phyloP scores from a whole-genome alignment of 92 coral and sea anemone species.

The Siderastrea radians region DNA sequence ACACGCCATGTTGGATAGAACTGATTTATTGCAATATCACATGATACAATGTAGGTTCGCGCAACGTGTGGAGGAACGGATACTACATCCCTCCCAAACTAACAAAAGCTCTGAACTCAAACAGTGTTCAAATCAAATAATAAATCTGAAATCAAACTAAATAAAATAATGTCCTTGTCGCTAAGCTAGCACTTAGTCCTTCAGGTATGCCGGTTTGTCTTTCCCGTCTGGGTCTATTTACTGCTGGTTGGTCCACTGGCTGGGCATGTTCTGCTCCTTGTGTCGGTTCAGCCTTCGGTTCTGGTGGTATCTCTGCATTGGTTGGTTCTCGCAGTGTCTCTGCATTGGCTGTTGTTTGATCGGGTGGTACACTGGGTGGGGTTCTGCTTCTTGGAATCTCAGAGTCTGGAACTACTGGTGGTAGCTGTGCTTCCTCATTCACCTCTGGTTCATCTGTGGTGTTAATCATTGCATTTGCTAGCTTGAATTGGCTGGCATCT shows the following conservation, averaged over 20 bases:
- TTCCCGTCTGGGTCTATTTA: conserved; percentile 17
- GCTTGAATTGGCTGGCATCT: conserved; percentile 65
- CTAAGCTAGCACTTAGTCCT: conserved; percentile 15
- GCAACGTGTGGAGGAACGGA: background rate
- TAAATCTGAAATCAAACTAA: background rate
- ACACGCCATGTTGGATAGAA: conserved; percentile 25
- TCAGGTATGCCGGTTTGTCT: conserved; percentile 6
- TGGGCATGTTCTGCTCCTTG: conserved; percentile 23
- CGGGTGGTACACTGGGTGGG: conserved; percentile 14
- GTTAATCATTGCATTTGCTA: conserved; percentile 57
- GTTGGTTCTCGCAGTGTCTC: conserved; percentile 7
- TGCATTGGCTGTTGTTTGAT: conserved; percentile 26
- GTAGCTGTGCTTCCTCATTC: conserved; percentile 25
- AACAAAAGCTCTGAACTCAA: conserved; percentile 4
- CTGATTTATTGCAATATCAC: background rate
- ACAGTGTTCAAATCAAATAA: background rate
- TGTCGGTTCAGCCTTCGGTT: conserved; percentile 21
- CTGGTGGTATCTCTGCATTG: conserved; percentile 19
- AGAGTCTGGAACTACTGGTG: conserved; percentile 29
- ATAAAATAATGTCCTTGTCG: background rate
- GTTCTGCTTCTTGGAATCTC: conserved; percentile 17
- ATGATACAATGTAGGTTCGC: background rate
- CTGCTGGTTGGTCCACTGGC: conserved; percentile 25
- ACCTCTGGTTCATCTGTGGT: conserved; percentile 53
- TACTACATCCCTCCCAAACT: conserved; percentile 13